These are phyloP conservation scores for Heliconius aoede DNA, from an alignment of 2,888 invertebrate species.

Conservation along the genomic window DNA sequence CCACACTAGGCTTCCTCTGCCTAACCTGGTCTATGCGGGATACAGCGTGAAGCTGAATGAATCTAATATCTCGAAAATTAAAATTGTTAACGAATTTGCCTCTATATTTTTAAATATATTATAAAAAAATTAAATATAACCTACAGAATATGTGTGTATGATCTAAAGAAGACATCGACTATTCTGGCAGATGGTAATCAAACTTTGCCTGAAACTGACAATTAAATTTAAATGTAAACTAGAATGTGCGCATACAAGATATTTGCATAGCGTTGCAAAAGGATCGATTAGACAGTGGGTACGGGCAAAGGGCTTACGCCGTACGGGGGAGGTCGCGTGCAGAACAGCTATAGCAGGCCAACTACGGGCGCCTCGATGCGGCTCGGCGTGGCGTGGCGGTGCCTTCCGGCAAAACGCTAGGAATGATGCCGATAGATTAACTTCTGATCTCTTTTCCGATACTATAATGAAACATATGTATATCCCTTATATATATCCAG, in stretches of 20 bases:
- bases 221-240: constrained; percentile 43
- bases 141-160: background rate
- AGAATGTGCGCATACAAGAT: constrained; percentile 44
- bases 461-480: constrained; percentile 80
- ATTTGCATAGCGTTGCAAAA: constrained; percentile 60
- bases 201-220: constrained; percentile 38
- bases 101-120: background rate
- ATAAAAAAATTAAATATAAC: background rate
- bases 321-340: constrained; percentile 71
- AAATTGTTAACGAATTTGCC: background rate
- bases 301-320: constrained; percentile 54
- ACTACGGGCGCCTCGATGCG: constrained; percentile 49
- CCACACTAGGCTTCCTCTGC: no score
- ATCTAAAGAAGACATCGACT: background rate
- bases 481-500: constrained; percentile 82
- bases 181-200: constrained; percentile 32
- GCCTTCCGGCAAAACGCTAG: constrained; percentile 82
- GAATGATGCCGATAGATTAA: constrained; percentile 84
- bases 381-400: constrained; percentile 60
- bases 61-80: background rate
- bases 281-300: constrained; percentile 71
- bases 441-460: constrained; percentile 84
- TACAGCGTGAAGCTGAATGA: no score
- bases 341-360: constrained; percentile 61
- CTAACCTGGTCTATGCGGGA: no score